Percentiles rank a stretch among this genome's conserved stretches.
phyloP scores from a whole-genome alignment of 2,113 vertebrate genomes.

The Bambusicola thoracicus region DNA sequence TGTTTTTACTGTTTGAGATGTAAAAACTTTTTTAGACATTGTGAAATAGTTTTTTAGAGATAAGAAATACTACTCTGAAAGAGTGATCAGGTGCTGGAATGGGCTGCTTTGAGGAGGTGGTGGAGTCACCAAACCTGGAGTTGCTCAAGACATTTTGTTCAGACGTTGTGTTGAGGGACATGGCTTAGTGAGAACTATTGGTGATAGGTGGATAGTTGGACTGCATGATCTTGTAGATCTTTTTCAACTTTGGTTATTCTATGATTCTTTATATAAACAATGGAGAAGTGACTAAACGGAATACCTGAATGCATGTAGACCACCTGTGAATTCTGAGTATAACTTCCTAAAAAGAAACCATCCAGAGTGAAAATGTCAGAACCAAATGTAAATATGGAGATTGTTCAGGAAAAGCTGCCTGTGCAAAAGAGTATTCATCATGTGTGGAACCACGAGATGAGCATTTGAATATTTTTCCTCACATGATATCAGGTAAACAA shows the following conservation, averaged over 20 bases:
- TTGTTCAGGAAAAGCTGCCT: background rate
- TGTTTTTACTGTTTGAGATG: too few relatives aligned
- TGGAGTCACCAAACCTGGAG: too few relatives aligned
- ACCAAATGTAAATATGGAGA: background rate
- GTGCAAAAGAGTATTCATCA: background rate
- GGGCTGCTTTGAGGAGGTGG: too few relatives aligned
- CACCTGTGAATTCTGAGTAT: background rate
- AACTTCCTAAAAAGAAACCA: background rate
- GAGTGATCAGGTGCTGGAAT: too few relatives aligned
- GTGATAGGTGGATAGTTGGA: too few relatives aligned
- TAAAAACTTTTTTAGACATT: too few relatives aligned
- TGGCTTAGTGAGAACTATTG: too few relatives aligned
- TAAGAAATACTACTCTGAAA: too few relatives aligned
- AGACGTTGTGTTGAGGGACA: too few relatives aligned
- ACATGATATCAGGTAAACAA: background rate
- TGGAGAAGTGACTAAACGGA: background rate
- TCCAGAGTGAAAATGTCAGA: background rate
- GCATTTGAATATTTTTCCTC: background rate
- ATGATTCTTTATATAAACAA: background rate
- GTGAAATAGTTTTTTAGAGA: background rate
- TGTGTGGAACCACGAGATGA: background rate
- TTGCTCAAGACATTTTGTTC: too few relatives aligned
- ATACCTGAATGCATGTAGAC: background rate
- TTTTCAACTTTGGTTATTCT: too few relatives aligned
- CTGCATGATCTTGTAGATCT: too few relatives aligned